Evolutionary conservation across 2,797 vertebrate genomes (phyloP).

Genomic region (Uromys caudimaculatus): DNA sequence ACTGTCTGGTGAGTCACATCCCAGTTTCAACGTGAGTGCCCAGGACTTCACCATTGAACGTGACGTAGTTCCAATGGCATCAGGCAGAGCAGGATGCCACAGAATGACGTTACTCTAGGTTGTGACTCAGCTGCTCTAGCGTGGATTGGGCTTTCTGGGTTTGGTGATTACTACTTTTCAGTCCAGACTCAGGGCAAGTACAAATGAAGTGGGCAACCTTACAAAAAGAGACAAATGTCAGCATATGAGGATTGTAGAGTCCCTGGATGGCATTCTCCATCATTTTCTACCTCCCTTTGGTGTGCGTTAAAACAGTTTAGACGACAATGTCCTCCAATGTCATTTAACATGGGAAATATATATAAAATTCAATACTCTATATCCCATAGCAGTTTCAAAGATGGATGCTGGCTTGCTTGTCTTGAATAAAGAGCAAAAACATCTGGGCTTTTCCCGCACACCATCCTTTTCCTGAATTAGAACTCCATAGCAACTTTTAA

Average conservation of each 20-base stretch:
- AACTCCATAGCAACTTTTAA: slow-evolving; percentile 68
- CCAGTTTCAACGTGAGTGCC: not conserved
- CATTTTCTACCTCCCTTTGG: slow-evolving; percentile 35
- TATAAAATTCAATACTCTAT: slow-evolving; percentile 61
- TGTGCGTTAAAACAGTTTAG: slow-evolving; percentile 70
- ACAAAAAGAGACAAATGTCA: slow-evolving; percentile 50
- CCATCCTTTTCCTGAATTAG: slow-evolving; percentile 59
- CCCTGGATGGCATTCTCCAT: slow-evolving; percentile 33
- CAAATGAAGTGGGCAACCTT: slow-evolving; percentile 41
- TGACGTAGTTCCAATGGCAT: not conserved
- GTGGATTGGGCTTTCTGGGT: slow-evolving; percentile 2
- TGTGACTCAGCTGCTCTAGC: not conserved
- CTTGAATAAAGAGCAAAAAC: not conserved
- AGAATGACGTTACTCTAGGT: slow-evolving; percentile 9
- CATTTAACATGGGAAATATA: slow-evolving; percentile 65
- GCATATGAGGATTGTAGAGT: not conserved
- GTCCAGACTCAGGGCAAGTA: slow-evolving; percentile 36
- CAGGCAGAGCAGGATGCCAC: not conserved
- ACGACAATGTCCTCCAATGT: slow-evolving; percentile 73
- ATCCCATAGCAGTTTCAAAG: slow-evolving; percentile 48
- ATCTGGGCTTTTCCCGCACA: not conserved
- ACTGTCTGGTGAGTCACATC: not conserved
- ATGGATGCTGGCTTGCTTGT: slow-evolving; percentile 46
- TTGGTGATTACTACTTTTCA: not conserved
- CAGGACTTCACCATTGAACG: not conserved